Base-by-base conservation (phyloP, 2,113 vertebrate species). In the Anhinga anhinga region DNA sequence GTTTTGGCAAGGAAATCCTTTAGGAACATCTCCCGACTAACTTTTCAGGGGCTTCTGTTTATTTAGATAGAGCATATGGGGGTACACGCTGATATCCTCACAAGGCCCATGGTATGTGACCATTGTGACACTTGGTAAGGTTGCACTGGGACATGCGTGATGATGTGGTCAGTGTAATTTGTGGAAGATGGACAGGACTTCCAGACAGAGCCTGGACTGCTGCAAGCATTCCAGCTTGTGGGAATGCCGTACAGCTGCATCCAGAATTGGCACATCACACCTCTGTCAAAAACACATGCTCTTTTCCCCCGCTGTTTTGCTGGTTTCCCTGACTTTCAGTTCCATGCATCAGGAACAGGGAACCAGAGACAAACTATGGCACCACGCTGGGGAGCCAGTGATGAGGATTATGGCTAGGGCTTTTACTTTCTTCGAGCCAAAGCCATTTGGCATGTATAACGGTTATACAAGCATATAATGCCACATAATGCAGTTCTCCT, bases 401-500 rank as follows among this genome's bases (percentile, higher is more conserved):
- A 6, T 47, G 67, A 72, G 50, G 44, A 18, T 70, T 53, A 22
- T 11, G 14, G 23, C 22, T 62, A 25, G 13, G 36, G 45, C 36
- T 73, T 8, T 80, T 86, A 34, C 13, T 52, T 73, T 73, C 25
- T 34, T 45, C 23, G 55, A 62, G 30, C 16, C 47, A 59, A 59
- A 86, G 19, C 26, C 18, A 5, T 66, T 30, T 66, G 65, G 20
- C 30, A 5, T 95, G 44, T 94, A 95, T 95, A 81, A 89, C 74
- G 88, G 40, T 78, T 95, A 91, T 91, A 79, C 4, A 5, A 76
- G 49, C 77, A n/a, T 65, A 63, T 88, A 92, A 84, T 90, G 32
- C 76, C 44, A 71, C 0, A 0, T 87, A 78, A 71, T 82, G 71
- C 55, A 29, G 42, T 61, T 93, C 62, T 91, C 49, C 44, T 80